Evolutionary conservation across 2,113 vertebrate species (phyloP).

Genomic region (Astur gentilis): DNA sequence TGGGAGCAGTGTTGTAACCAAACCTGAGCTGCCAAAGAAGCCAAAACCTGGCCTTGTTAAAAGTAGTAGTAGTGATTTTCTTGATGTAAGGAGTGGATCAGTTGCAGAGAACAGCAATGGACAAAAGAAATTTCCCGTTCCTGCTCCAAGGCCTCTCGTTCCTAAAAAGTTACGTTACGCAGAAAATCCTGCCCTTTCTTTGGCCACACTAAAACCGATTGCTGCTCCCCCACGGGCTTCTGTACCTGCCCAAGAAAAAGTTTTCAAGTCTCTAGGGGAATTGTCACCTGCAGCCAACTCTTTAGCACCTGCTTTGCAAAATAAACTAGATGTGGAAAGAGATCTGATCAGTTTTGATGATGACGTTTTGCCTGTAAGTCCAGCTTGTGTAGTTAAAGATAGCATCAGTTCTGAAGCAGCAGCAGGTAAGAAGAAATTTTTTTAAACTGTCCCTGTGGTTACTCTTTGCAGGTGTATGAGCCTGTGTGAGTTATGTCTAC

Average conservation of each 20-base stretch:
- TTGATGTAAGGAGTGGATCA: constrained; percentile 45
- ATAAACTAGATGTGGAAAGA: constrained; percentile 53
- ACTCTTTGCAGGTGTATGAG: not conserved
- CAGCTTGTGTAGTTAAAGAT: constrained; percentile 41
- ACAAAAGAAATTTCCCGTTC: constrained; percentile 57
- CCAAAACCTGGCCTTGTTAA: constrained; percentile 67
- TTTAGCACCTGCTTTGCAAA: constrained; percentile 26
- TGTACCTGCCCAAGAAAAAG: constrained; percentile 66
- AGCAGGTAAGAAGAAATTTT: constrained; percentile 64
- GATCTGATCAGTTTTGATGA: constrained; percentile 84
- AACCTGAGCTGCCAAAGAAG: constrained; percentile 83
- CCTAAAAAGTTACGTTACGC: constrained; percentile 68
- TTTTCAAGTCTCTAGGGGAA: constrained; percentile 61
- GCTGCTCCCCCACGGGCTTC: constrained; percentile 60
- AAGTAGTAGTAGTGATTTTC: constrained; percentile 61
- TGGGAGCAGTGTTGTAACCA: constrained; percentile 53
- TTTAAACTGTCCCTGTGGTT: not conserved
- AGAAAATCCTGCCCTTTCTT: constrained; percentile 55
- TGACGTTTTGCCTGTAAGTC: constrained; percentile 64
- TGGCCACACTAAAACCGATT: constrained; percentile 45
- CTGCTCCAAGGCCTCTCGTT: constrained; percentile 75
- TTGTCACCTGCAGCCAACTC: constrained; percentile 3
- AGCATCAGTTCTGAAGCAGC: constrained; percentile 45
- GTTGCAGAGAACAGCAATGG: not conserved
- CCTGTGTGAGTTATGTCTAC: not conserved